phyloP scores from a whole-genome alignment of 2,797 vertebrate genomes.

The Lithobates sylvaticus region DNA sequence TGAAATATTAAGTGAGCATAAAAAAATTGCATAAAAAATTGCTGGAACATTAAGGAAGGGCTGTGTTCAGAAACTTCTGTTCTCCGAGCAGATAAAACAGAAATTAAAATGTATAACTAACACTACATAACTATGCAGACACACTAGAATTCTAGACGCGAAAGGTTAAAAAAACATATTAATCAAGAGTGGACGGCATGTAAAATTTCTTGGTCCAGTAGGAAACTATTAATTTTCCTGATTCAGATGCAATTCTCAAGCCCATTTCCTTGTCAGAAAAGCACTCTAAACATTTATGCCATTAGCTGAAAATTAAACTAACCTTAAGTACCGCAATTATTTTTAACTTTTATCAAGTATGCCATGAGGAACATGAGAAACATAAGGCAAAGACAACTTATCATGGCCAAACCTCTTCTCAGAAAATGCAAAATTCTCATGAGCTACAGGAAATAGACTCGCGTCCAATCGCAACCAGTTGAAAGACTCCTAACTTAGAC shows the following conservation, averaged over 20 bases:
- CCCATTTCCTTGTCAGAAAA: slow-evolving; percentile 66
- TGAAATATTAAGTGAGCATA: too few species aligned
- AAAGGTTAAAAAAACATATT: slow-evolving; percentile 52
- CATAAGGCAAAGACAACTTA: slow-evolving; percentile 60
- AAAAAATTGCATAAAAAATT: too few species aligned
- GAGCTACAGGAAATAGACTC: slow-evolving; percentile 48
- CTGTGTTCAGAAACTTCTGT: background rate
- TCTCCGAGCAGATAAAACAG: background rate
- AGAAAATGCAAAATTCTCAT: slow-evolving; percentile 39
- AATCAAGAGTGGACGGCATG: slow-evolving; percentile 25
- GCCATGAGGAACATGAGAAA: slow-evolving; percentile 64
- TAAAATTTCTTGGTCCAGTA: slow-evolving; percentile 16
- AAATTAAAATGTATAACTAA: background rate
- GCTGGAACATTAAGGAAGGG: too few species aligned
- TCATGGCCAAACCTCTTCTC: slow-evolving; percentile 46
- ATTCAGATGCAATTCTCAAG: slow-evolving; percentile 46
- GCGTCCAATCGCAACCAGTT: slow-evolving; percentile 21
- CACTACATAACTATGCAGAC: background rate
- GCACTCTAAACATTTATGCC: slow-evolving; percentile 50
- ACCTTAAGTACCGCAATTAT: slow-evolving; percentile 62
- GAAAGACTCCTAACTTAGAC: background rate
- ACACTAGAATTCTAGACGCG: background rate
- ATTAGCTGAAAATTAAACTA: slow-evolving; percentile 52
- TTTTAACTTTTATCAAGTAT: slow-evolving; percentile 61
- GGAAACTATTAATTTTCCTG: slow-evolving; percentile 48